Evolutionary conservation across 2,113 vertebrate species (phyloP), one percentile per base, ranked within the genome.

Genomic region (Catharus fuscescens): DNA sequence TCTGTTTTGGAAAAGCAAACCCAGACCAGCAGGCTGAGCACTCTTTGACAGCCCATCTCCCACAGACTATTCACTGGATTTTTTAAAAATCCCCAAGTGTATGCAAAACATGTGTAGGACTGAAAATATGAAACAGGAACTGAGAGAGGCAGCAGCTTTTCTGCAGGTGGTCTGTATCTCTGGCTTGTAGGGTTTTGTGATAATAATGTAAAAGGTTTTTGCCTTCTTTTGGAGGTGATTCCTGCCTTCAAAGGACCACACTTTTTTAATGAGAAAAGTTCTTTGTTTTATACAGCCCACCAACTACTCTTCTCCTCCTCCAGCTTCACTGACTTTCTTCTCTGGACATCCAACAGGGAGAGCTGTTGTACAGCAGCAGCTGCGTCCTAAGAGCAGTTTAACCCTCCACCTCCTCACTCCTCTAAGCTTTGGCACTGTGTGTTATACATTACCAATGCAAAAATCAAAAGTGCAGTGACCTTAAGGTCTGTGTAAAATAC

Each of bases 181-280:
- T 66, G 74, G 66, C 80, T 87, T 92, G 86, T 94, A 94, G 52
- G 40, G 56, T 66, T 91, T 86, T 70, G 85, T 83, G 90, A 89
- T 90, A 94, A 94, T 93, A 96, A 92, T 78, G 94, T 96, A 95
- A 97, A 90, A 95, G 95, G 85, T 90, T 92, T 96, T 86, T 15
- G 53, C 52, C 60, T 84, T 74, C 79, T 96, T 92, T 90, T 83
- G 76, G 85, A 96, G 85, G 90, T 44, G 93, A 88, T 91, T 93
- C 74, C 59, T 96, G 47, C 54, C 87, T 95, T 96, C 93, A 96
- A 96, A 96, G 86, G 65, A 71, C 44, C 72, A 83, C n/a, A 14
- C 78, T 95, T 89, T 93, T 91, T 89, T 87, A 93, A 93, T 52
- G 42, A 91, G 77, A 69, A 78, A 83, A 77, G 69, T 78, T 88